These are phyloP conservation scores for Puffinus mauretanicus DNA, from an alignment of 2,113 vertebrate genomes.

Conservation along the genomic window DNA sequence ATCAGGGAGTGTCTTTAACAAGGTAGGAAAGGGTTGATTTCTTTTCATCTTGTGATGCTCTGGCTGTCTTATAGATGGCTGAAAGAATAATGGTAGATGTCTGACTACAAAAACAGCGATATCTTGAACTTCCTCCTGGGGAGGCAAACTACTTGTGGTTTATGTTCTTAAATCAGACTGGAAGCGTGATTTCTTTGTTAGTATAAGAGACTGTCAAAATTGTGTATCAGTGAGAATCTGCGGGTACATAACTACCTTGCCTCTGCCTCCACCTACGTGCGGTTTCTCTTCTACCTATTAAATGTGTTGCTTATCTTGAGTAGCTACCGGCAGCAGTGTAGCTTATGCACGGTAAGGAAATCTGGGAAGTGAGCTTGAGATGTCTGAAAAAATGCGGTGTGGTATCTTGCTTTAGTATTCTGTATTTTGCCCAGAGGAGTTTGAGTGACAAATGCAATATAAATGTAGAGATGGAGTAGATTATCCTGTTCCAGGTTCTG, in stretches of 20 bases:
- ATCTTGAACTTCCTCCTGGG: background rate
- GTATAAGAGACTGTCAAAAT: background rate
- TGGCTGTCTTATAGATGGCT: background rate
- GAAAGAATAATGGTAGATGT: background rate
- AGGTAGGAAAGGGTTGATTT: background rate
- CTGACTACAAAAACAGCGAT: background rate
- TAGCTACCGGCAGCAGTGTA: background rate
- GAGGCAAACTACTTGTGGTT: background rate
- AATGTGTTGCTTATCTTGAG: conserved; percentile 5
- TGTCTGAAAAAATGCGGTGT: background rate
- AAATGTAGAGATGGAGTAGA: conserved; percentile 32
- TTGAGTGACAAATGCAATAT: conserved; percentile 53
- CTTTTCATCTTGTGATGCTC: background rate
- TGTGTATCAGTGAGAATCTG: background rate
- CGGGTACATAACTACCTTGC: background rate
- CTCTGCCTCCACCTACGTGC: background rate
- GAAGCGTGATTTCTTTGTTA: background rate
- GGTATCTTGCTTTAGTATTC: background rate
- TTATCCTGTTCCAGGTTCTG: conserved; percentile 2
- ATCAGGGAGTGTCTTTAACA: background rate
- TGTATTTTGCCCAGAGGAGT: conserved; percentile 5
- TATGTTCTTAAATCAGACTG: background rate
- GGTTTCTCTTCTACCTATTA: background rate
- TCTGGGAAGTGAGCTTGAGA: background rate
- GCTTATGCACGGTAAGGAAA: background rate